Evolutionary conservation across 2,797 vertebrate species (phyloP), one percentile per base, ranked within the genome.

Genomic region (Mormyrops boulengeri): DNA sequence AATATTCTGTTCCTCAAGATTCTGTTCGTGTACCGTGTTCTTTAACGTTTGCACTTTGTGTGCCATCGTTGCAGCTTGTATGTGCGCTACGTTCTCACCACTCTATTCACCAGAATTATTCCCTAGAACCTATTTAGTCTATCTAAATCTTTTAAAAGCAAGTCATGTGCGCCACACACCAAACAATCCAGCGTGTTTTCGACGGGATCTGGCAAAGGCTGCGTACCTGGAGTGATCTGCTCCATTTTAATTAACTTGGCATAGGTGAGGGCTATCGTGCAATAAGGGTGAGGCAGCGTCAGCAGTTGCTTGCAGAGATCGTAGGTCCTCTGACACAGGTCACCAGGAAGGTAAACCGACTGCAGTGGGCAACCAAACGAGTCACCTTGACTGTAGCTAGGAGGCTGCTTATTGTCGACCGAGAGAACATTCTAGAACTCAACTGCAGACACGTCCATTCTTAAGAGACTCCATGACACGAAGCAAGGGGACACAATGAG

Each of bases 271-370:
- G 95, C 97, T 0, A 98, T 92, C 0, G 95, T 94, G 90, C 96
- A 96, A 92, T 96, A 97, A 19, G 97, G 97, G 44, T 95, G 92
- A 0, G 97, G 97, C 89, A 97, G 94, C 0, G 95, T 97, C 85
- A 97, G 92, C 84, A 97, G 91, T 90, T 93, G 95, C 90, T 93
- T 96, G 90, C 97, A 96, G 92, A 96, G 94, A 34, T 95, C 89
- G 0, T 96, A 96, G 22, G 94, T 94, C 57, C 95, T 94, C 89
- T 89, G 90, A 73, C 95, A 96, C 89, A 98, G 93, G 84, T 96
- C 95, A 0, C 94, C 93, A 0, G 97, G 93, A 95, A 97, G 93
- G 60, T 92, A 94, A 0, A 93, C 95, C 55, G 96, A 96, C 97
- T 98, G 93, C 4, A 41, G 90, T 49, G 89, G 88, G 89, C 85